Percentiles rank a stretch among this genome's conserved stretches.
phyloP scores from a whole-genome alignment of 2,888 invertebrate species.

The Orchesella flavescens region DNA sequence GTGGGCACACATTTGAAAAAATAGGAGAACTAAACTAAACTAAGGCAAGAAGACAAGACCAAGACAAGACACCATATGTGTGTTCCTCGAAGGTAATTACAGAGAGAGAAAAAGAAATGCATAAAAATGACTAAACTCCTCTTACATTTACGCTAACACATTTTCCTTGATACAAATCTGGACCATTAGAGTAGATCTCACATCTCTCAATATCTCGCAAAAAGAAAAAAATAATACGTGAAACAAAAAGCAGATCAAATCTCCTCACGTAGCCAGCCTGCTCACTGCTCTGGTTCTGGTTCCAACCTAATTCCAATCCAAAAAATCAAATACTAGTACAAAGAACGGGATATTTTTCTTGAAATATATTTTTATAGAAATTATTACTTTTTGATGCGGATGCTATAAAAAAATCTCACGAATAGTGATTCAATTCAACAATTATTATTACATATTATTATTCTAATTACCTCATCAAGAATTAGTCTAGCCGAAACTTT shows the following conservation, averaged over 20 bases:
- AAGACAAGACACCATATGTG: background rate
- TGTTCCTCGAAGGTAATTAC: slow-evolving; percentile 15
- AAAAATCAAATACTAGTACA: too few species aligned
- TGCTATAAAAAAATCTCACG: background rate
- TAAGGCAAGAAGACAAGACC: background rate
- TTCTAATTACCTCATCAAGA: too few species aligned
- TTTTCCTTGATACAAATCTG: background rate
- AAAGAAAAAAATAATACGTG: background rate
- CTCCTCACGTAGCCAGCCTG: background rate
- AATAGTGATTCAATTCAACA: too few species aligned
- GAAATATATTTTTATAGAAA: background rate
- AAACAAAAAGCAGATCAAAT: slow-evolving; percentile 2
- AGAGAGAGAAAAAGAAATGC: background rate
- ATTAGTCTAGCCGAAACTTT: too few species aligned
- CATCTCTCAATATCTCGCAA: background rate
- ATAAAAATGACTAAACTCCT: background rate
- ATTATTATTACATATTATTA: background rate
- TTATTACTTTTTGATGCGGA: background rate
- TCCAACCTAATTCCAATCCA: slow-evolving; percentile 4
- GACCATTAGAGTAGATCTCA: background rate
- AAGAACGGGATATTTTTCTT: background rate
- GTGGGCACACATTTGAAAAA: slow-evolving; percentile 14
- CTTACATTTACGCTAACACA: background rate
- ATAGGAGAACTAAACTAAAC: background rate
- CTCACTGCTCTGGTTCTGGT: background rate